Evolutionary conservation across 2,797 vertebrate genomes (phyloP).

Genomic region (Limosa lapponica): DNA sequence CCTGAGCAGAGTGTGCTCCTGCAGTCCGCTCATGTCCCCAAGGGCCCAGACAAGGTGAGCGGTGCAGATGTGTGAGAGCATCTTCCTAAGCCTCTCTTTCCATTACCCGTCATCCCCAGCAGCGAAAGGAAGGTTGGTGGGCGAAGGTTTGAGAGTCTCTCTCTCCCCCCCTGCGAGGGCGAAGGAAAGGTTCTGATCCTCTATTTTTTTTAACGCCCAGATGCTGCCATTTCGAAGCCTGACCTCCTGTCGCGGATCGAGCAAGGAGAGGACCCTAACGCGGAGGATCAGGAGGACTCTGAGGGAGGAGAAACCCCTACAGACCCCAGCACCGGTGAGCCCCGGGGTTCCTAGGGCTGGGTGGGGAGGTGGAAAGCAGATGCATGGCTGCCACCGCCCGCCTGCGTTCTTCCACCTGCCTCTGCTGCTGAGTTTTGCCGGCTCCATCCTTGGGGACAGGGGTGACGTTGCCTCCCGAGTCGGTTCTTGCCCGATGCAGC

Average conservation of each 20-base stretch:
- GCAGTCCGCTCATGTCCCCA: slow-evolving; percentile 4
- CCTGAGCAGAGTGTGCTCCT: slow-evolving; percentile 48
- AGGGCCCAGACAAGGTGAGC: slow-evolving; percentile 33
- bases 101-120: background rate
- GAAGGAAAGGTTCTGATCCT: background rate
- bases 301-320: slow-evolving; percentile 69
- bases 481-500: fast-evolving
- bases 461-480: background rate
- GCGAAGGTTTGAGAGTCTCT: background rate
- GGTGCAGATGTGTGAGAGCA: background rate
- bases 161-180: background rate
- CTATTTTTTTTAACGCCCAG: slow-evolving; percentile 1
- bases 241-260: slow-evolving; percentile 79
- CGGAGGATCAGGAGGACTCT: slow-evolving; percentile 33
- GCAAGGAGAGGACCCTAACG: slow-evolving; percentile 75
- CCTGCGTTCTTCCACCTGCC: fast-evolving
- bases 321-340: slow-evolving; percentile 67
- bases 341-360: fast-evolving
- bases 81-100: background rate
- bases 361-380: background rate
- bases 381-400: fast-evolving
- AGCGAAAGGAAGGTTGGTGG: slow-evolving; percentile 39
- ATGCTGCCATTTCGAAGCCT: slow-evolving; percentile 77
- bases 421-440: background rate
- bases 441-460: background rate